These are phyloP conservation scores for Ahaetulla prasina DNA, from an alignment of 2,113 vertebrate genomes.

Conservation along the genomic window DNA sequence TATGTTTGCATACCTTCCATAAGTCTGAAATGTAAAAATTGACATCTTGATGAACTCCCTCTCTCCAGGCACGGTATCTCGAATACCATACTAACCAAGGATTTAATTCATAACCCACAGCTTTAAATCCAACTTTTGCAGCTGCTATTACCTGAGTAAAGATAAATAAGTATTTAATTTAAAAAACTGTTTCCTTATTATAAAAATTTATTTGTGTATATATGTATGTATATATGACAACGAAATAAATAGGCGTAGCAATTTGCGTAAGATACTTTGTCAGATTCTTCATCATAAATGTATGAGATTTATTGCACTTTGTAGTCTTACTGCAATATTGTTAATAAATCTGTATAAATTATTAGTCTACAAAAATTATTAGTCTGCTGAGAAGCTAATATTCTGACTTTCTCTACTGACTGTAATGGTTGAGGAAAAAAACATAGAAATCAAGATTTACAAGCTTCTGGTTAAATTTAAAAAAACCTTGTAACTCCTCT, in stretches of 20 bases:
- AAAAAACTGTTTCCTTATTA: not conserved
- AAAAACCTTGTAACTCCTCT: not conserved
- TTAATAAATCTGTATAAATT: not conserved
- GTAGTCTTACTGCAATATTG: not conserved
- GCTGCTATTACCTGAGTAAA: constrained; percentile 86
- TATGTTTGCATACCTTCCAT: constrained; percentile 83
- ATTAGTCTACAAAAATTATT: not conserved
- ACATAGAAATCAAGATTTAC: not conserved
- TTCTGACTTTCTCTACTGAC: not conserved
- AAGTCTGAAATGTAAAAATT: constrained; percentile 87
- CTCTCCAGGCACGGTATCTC: constrained; percentile 84
- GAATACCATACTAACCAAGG: constrained; percentile 97
- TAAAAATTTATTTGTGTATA: not conserved
- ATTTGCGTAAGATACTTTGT: not conserved
- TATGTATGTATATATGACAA: not conserved
- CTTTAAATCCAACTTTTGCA: constrained; percentile 85
- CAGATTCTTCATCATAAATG: not conserved
- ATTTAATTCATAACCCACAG: constrained; percentile 91
- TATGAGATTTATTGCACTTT: not conserved
- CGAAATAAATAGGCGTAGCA: not conserved
- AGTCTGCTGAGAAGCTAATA: not conserved
- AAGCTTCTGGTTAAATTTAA: not conserved
- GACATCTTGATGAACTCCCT: constrained; percentile 79
- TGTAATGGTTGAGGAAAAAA: not conserved
- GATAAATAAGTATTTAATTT: constrained; percentile 10